A percentile compares a stretch with the other conserved stretches of the same genome.
These are phyloP conservation scores for Drosophila antonietae DNA, from an alignment of 2,888 invertebrate species.

Conservation along the genomic window DNA sequence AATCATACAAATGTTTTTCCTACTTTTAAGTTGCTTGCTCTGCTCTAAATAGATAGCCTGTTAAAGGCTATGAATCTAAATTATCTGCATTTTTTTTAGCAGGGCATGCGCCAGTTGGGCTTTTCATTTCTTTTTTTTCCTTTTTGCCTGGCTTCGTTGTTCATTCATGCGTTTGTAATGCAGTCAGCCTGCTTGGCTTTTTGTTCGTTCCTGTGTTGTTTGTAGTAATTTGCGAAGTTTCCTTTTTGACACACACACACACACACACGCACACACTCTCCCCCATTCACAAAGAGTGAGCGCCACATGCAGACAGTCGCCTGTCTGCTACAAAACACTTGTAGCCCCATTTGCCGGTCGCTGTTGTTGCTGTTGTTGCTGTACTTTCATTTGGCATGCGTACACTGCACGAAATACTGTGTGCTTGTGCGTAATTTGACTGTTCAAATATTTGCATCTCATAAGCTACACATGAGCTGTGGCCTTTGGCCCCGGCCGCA, in stretches of 20 bases:
- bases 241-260: constrained; percentile 58
- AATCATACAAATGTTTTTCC: too few relatives aligned
- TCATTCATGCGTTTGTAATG: constrained; percentile 71
- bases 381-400: constrained; percentile 31
- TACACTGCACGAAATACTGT: constrained; percentile 44
- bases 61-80: too few relatives aligned
- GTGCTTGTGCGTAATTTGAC: constrained; percentile 36
- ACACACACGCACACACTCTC: not conserved
- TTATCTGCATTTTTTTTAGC: not conserved
- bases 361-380: constrained; percentile 31
- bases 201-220: constrained; percentile 46
- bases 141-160: constrained; percentile 32
- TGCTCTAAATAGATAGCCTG: too few relatives aligned
- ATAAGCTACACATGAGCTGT: constrained; percentile 50
- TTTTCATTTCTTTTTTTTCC: not conserved
- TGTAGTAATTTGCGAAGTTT: constrained; percentile 73
- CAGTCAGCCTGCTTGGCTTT: constrained; percentile 40
- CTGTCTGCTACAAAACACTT: constrained; percentile 63
- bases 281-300: not conserved
- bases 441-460: constrained; percentile 70
- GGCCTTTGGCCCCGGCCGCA: constrained; percentile 9
- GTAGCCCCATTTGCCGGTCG: constrained; percentile 57
- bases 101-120: constrained; percentile 21
- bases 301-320: constrained; percentile 28
- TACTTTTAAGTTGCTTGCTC: too few relatives aligned